A percentile compares a stretch with the other conserved stretches of the same genome.
Conservation (phyloP, 2,888 invertebrate species). For the Synanthedon tipuliformis region DNA sequence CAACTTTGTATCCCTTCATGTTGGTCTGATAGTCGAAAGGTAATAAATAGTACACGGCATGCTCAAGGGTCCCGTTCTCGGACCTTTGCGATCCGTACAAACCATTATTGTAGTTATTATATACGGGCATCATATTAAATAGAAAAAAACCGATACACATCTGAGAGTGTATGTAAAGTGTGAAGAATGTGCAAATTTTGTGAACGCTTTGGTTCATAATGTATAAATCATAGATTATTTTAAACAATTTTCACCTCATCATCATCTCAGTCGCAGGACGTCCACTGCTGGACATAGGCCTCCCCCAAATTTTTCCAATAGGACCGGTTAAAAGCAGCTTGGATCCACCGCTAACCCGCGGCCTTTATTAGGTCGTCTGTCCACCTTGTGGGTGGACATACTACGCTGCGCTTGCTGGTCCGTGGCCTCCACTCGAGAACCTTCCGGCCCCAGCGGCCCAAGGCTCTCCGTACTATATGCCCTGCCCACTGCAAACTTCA, state of each 20-base stretch:
- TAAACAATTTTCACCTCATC: neutral
- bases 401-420: no score
- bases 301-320: no score
- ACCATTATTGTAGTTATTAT: slow-evolving; percentile 11
- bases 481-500: no score
- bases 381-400: no score
- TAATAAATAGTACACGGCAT: slow-evolving; percentile 8
- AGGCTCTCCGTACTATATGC: no score
- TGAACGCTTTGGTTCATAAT: slow-evolving; percentile 11
- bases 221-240: neutral
- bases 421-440: no score
- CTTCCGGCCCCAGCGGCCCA: no score
- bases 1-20: slow-evolving; percentile 5
- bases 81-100: slow-evolving; percentile 1
- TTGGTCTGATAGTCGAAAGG: slow-evolving; percentile 10
- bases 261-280: no score
- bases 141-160: slow-evolving; percentile 7
- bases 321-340: no score
- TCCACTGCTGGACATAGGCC: no score
- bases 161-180: slow-evolving; percentile 5
- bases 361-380: no score
- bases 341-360: no score
- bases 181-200: slow-evolving; percentile 12
- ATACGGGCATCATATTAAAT: slow-evolving; percentile 13
- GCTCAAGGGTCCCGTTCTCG: slow-evolving; percentile 9